phyloP scores from a whole-genome alignment of 2,797 vertebrate genomes.

The Clarias platycephalus region DNA sequence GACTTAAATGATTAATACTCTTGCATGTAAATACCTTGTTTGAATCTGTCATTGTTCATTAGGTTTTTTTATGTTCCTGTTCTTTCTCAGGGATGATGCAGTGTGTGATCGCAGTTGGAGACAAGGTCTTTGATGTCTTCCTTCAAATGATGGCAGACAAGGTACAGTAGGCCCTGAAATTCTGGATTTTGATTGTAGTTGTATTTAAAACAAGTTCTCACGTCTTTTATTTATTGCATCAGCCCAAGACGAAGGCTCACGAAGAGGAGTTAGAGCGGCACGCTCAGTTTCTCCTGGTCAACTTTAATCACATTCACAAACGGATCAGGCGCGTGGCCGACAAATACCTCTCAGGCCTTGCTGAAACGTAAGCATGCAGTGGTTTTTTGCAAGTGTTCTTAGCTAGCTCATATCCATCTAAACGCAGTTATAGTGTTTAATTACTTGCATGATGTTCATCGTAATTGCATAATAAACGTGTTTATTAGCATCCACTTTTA shows the following conservation, averaged over 20 bases:
- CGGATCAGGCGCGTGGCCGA: conserved; percentile 96
- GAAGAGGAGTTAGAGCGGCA: conserved; percentile 95
- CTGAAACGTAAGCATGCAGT: conserved; percentile 84
- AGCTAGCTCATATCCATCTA: not conserved
- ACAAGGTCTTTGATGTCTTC: conserved; percentile 98
- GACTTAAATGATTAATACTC: not conserved
- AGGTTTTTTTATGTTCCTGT: not conserved
- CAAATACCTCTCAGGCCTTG: conserved; percentile 95
- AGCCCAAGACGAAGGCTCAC: conserved; percentile 96
- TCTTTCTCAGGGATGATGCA: conserved; percentile 90
- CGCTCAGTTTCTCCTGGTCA: conserved; percentile 92
- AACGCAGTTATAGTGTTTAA: not conserved
- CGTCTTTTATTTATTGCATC: not conserved
- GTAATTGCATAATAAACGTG: not conserved
- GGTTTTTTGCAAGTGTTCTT: not conserved
- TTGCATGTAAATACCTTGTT: not conserved
- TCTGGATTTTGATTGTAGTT: not conserved
- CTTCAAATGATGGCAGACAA: conserved; percentile 98
- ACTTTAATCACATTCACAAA: conserved; percentile 98
- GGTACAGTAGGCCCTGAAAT: conserved; percentile 67
- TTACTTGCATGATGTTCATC: not conserved
- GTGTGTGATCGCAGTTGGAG: conserved; percentile 93
- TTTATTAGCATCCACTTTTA: not conserved
- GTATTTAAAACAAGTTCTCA: not conserved
- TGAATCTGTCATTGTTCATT: not conserved